Evolutionary conservation across 2,888 invertebrate species (phyloP), one percentile per base, ranked within the genome.

Genomic region (Alsophila aescularia): DNA sequence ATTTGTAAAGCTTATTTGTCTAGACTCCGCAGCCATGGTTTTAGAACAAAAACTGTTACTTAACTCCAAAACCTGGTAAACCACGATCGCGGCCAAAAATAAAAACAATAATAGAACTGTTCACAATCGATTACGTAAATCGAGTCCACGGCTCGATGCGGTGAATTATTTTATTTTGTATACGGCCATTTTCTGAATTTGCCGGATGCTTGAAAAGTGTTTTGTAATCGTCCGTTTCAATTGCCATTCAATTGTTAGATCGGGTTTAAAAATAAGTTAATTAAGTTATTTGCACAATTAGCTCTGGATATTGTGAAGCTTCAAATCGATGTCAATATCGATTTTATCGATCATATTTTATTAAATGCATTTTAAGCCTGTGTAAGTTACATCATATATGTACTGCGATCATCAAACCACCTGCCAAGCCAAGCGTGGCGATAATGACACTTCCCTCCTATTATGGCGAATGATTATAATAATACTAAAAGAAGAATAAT

Each of bases 41-140:
- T 62, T 47, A 56, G 58, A 36, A 58, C 57, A 62, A 68, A 64
- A 69, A 66, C 50, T 41, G 54, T 81, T 81, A 72, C 72, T 66
- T 68, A 76, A 77, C 45, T 18, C 32, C 6, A 41, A 69, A 71
- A 65, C 61, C 56, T 59, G 62, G 66, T 73, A 76, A 74, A 72
- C 69, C 77, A 77, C 70, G 75, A 62, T 62, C 61, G 53, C 36
- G 58, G 44, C 66, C 62, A 70, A 76, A 72, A 77, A 75, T 44
- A 72, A 67, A 75, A 77, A 79, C 73, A 79, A 76, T 72, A 66
- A 70, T 64, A 60, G 62, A 50, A 57, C 62, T 60, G 67, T 59
- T 67, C 60, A 72, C 69, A 73, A 77, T 74, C 66, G 70, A 71
- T 84, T 84, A 75, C 81, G 76, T 77, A 77, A 84, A 76, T 72